A percentile compares a stretch with the other conserved stretches of the same genome.
Conservation (phyloP, 2,113 vertebrate genomes). For the Elachura formosa region DNA sequence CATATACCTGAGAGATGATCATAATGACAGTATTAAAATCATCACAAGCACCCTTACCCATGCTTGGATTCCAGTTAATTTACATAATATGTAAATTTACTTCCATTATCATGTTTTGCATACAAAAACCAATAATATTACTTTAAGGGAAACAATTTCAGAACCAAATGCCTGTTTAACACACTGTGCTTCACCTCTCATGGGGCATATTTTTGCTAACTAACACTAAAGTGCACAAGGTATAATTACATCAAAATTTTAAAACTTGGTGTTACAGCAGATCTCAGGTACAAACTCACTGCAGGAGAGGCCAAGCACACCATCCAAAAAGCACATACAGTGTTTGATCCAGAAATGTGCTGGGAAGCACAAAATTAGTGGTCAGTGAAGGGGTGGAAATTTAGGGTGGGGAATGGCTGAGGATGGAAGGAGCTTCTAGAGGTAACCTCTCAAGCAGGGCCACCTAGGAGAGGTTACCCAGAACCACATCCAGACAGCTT, state of each 20-base stretch:
- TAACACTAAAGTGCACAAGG: not conserved
- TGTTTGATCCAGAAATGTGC: not conserved
- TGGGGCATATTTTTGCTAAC: not conserved
- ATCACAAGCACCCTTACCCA: constrained; percentile 7
- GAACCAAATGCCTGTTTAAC: not conserved
- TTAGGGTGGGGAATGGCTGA: not conserved
- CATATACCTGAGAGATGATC: not conserved
- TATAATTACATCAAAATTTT: not conserved
- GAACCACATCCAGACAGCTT: not conserved
- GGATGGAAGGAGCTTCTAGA: not conserved
- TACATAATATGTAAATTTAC: constrained; percentile 1
- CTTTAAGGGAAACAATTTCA: not conserved
- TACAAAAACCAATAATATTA: not conserved
- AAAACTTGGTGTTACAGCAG: not conserved
- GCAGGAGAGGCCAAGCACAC: not conserved
- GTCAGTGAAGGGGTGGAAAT: not conserved
- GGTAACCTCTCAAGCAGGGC: not conserved
- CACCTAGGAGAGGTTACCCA: not conserved
- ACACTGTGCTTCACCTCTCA: not conserved
- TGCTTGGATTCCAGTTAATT: not conserved
- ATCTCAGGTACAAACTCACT: not conserved
- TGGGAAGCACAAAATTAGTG: not conserved
- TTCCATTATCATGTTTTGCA: not conserved
- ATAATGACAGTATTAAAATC: constrained; percentile 2
- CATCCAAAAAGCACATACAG: not conserved